These are phyloP conservation scores for Raillietiella orientalis DNA, from an alignment of 2,888 invertebrate genomes.

Conservation along the genomic window DNA sequence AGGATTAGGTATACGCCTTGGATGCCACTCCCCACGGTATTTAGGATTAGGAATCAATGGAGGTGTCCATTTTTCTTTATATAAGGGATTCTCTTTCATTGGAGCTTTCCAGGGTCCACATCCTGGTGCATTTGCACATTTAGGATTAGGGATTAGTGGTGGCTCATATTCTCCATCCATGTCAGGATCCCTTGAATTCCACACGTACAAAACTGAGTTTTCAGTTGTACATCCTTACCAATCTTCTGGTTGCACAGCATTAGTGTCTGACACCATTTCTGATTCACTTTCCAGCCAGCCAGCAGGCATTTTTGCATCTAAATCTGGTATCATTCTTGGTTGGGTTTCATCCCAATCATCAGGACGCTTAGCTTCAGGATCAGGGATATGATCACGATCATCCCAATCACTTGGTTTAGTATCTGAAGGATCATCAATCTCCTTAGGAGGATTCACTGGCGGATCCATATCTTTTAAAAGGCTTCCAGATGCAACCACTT, in stretches of 20 bases:
- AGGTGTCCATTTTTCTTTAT: conserved; percentile 74
- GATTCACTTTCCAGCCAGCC: conserved; percentile 83
- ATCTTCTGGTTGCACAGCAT: conserved; percentile 56
- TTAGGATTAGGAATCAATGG: conserved; percentile 67
- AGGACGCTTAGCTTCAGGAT: conserved; percentile 59
- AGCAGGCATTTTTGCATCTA: conserved; percentile 44
- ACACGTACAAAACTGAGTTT: conserved; percentile 4
- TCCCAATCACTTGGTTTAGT: conserved; percentile 74
- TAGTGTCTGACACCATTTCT: conserved; percentile 45
- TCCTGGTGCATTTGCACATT: conserved; percentile 40
- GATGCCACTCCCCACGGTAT: conserved; percentile 81
- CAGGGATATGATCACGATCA: conserved; percentile 66
- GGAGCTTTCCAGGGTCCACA: conserved; percentile 75
- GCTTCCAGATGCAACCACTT: conserved; percentile 24
- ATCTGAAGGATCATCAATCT: conserved; percentile 67
- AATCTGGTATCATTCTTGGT: conserved; percentile 60
- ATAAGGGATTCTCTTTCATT: conserved; percentile 52
- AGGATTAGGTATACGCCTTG: conserved; percentile 60
- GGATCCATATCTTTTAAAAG: conserved; percentile 68
- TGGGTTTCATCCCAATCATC: conserved; percentile 90
- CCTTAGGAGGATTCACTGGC: conserved; percentile 70
- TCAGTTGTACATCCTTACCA: conserved; percentile 20
- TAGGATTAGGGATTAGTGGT: conserved; percentile 61
- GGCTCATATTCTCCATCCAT: conserved; percentile 99
- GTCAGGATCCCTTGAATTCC: conserved; percentile 37